These are phyloP conservation scores for Cepaea hortensis DNA, from an alignment of 2,888 invertebrate genomes.

Conservation along the genomic window DNA sequence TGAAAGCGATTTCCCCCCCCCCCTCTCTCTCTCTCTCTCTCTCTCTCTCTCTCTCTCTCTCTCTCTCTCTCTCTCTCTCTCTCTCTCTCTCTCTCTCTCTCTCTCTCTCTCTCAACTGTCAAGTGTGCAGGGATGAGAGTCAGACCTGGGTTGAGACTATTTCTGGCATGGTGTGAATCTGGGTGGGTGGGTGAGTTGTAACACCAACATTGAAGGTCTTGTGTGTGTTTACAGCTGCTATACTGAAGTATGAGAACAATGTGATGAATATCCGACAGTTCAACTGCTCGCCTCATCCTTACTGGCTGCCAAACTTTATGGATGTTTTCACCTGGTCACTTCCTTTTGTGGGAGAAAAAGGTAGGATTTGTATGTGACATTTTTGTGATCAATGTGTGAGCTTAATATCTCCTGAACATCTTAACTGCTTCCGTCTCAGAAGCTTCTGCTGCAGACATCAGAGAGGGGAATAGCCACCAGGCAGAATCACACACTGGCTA, in stretches of 20 bases:
- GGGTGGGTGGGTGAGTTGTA: no score
- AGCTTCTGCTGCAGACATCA: background rate
- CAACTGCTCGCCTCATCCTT: constrained; percentile 99
- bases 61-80: no score
- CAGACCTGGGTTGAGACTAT: no score
- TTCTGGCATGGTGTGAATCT: no score
- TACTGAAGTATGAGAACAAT: constrained; percentile 99
- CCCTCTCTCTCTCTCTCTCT: no score
- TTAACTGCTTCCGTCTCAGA: background rate
- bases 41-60: no score
- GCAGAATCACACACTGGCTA: no score
- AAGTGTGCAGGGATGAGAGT: no score
- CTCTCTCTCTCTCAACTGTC: no score
- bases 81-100: no score
- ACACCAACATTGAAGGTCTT: background rate
- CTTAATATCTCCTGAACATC: background rate
- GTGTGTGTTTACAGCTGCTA: constrained; percentile 84
- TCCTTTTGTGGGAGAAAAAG: constrained; percentile 99
- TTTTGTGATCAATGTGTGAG: background rate
- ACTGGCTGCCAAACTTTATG: constrained; percentile 99
- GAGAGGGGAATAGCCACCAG: no score
- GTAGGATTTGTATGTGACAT: constrained; percentile 78
- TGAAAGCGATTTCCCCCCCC: no score
- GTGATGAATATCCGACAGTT: constrained; percentile 99
- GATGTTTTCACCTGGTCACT: constrained; percentile 99